phyloP scores from a whole-genome alignment of 2,888 invertebrate species.

The Trachelus troglodyta region DNA sequence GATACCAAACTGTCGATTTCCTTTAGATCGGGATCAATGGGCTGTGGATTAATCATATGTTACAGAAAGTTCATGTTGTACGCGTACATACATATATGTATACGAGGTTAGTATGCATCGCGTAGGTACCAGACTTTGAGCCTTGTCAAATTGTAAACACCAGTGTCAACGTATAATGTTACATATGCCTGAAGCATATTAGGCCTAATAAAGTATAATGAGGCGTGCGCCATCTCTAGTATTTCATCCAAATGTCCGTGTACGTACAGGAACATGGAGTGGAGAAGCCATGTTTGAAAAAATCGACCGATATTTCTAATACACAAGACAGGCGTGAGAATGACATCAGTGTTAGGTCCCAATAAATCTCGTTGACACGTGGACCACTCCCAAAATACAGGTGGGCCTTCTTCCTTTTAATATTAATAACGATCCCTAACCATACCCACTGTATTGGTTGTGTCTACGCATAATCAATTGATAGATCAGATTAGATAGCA shows the following conservation, averaged over 20 bases:
- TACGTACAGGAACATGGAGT: background rate
- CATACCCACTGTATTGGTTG: background rate
- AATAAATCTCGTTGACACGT: background rate
- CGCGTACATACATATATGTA: background rate
- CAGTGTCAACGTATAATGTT: slow-evolving; percentile 1
- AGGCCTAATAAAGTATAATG: background rate
- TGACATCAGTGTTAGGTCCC: background rate
- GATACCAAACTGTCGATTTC: background rate
- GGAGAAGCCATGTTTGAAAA: background rate
- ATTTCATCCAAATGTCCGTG: background rate
- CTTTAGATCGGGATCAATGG: background rate
- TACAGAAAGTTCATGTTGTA: background rate
- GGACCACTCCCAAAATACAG: background rate
- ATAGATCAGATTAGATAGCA: background rate
- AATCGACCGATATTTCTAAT: background rate
- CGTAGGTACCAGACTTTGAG: background rate
- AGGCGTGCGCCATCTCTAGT: background rate
- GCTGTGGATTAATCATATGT: background rate
- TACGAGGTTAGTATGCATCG: background rate
- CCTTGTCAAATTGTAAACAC: background rate
- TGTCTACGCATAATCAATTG: background rate
- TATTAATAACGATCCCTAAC: background rate
- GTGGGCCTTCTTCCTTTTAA: background rate
- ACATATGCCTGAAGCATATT: background rate
- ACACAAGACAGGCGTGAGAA: background rate